phyloP scores from a whole-genome alignment of 2,113 vertebrate species.

The Ardeotis arabs region DNA sequence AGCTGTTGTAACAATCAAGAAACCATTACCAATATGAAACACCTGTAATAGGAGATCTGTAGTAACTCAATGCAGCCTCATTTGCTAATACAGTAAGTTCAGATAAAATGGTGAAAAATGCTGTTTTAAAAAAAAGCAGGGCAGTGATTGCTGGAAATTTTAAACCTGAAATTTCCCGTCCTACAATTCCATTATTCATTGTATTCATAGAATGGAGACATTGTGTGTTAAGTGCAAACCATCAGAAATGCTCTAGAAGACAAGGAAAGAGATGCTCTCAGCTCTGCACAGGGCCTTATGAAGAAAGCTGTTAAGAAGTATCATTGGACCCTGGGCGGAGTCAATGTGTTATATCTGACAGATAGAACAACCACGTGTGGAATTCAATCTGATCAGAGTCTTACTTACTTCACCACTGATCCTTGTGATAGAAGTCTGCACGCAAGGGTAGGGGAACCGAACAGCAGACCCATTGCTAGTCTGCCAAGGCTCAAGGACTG shows the following conservation, averaged over 20 bases:
- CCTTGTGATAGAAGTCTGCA: constrained; percentile 79
- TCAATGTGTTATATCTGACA: background rate
- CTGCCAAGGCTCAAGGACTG: constrained; percentile 78
- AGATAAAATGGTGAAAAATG: background rate
- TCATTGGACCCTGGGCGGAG: background rate
- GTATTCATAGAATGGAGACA: background rate
- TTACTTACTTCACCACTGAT: constrained; percentile 83
- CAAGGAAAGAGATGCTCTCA: background rate
- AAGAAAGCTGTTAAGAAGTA: background rate
- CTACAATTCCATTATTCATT: background rate
- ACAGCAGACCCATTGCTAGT: constrained; percentile 69
- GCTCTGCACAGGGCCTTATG: background rate
- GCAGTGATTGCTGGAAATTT: background rate
- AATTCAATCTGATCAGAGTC: background rate
- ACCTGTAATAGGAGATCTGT: background rate
- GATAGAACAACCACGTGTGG: background rate
- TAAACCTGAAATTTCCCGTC: background rate
- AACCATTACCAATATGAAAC: background rate
- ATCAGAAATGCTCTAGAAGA: background rate
- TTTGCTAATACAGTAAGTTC: background rate
- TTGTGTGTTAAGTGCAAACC: background rate
- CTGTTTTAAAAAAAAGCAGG: background rate
- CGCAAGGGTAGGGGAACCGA: constrained; percentile 82
- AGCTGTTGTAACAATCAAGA: background rate
- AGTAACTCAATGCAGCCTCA: background rate